Percentiles rank a stretch among this genome's conserved stretches.
Conservation (phyloP, 2,888 invertebrate genomes). For the Argyra leucocephala region DNA sequence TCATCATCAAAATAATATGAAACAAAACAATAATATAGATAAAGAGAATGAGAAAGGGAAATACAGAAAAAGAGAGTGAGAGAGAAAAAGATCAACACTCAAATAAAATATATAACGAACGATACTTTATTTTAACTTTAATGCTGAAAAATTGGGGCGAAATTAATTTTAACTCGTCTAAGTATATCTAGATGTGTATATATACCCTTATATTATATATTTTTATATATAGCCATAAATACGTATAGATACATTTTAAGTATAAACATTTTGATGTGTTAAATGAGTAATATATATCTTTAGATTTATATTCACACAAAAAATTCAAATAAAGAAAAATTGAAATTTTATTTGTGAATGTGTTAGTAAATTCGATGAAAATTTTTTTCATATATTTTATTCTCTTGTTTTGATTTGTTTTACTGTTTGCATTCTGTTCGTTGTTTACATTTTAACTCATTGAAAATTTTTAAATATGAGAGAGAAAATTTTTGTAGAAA, state of each 20-base stretch:
- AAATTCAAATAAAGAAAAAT: background rate
- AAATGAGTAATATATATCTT: background rate
- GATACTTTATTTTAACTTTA: background rate
- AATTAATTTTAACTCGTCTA: background rate
- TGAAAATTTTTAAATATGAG: too few species aligned
- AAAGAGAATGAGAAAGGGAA: background rate
- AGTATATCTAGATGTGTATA: too few species aligned
- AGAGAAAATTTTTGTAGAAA: too few species aligned
- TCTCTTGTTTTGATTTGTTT: too few species aligned
- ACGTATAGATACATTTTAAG: background rate
- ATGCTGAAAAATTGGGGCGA: background rate
- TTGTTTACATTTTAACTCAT: too few species aligned
- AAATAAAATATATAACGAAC: background rate
- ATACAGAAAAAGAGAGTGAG: background rate
- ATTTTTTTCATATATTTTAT: too few species aligned
- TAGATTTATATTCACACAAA: background rate
- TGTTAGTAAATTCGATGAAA: too few species aligned
- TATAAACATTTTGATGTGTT: background rate
- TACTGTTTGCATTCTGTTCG: too few species aligned
- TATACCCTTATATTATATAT: too few species aligned
- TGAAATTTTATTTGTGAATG: too few species aligned
- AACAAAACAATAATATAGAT: background rate
- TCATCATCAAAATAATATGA: background rate
- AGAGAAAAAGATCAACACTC: background rate
- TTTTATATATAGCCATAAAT: background rate